Percentiles rank a stretch among this genome's conserved stretches.
These are phyloP conservation scores for Otolemur crassicaudatus DNA, from an alignment of 2,797 vertebrate genomes.

Conservation along the genomic window DNA sequence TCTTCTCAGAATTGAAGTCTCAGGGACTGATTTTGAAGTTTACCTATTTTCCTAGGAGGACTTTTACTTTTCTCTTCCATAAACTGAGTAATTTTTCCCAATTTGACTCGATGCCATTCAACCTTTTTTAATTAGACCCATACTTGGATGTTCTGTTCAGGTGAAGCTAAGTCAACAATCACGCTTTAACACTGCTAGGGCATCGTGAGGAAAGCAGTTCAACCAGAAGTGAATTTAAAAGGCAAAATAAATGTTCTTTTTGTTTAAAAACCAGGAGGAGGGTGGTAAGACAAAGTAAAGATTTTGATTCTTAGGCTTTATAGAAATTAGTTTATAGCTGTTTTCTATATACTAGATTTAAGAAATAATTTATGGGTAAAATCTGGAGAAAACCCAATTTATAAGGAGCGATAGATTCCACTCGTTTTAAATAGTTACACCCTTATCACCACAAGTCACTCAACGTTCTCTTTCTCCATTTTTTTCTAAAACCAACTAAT, in stretches of 20 bases:
- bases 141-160: slow-evolving; percentile 38
- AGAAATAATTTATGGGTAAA: slow-evolving; percentile 63
- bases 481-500: slow-evolving; percentile 67
- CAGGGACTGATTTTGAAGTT: slow-evolving; percentile 66
- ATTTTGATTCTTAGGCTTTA: slow-evolving; percentile 11
- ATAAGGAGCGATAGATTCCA: slow-evolving; percentile 54
- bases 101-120: slow-evolving; percentile 71
- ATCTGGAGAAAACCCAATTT: slow-evolving; percentile 44
- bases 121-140: slow-evolving; percentile 69
- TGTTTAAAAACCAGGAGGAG: slow-evolving; percentile 27
- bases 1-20: slow-evolving; percentile 64
- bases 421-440: slow-evolving; percentile 68
- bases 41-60: slow-evolving; percentile 65
- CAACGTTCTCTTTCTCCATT: slow-evolving; percentile 66
- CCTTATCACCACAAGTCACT: slow-evolving; percentile 46
- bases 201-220: slow-evolving; percentile 17
- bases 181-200: neutral
- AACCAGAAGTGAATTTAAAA: slow-evolving; percentile 17
- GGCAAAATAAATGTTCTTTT: slow-evolving; percentile 26
- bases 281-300: neutral
- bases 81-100: slow-evolving; percentile 72
- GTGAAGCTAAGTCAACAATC: slow-evolving; percentile 58
- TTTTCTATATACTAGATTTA: slow-evolving; percentile 38
- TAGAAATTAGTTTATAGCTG: neutral
- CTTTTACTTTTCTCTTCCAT: slow-evolving; percentile 49